Conservation (phyloP, 2,888 invertebrate species). For the Philereme transversata region DNA sequence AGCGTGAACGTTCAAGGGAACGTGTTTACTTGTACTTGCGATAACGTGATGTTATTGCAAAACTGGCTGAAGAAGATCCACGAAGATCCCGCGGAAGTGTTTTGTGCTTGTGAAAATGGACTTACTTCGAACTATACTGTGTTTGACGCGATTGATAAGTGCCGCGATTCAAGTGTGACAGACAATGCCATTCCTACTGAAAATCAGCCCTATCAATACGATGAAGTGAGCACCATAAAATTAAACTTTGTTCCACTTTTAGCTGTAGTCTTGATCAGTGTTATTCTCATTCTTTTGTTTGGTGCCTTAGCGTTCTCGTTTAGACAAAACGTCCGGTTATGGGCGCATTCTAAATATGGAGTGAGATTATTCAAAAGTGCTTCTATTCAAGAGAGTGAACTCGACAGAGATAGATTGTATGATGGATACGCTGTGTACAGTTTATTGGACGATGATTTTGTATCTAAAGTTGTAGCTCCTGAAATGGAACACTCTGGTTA, state of each 20-base stretch:
- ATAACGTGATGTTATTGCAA: constrained; percentile 86
- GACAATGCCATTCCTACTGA: constrained; percentile 84
- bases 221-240: constrained; percentile 87
- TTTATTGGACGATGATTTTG: constrained; percentile 90
- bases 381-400: constrained; percentile 82
- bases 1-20: constrained; percentile 89
- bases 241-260: constrained; percentile 89
- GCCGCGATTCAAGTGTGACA: constrained; percentile 72
- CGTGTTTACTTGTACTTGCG: constrained; percentile 91
- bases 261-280: constrained; percentile 88
- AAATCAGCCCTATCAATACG: constrained; percentile 85
- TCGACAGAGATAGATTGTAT: constrained; percentile 88
- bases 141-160: constrained; percentile 76
- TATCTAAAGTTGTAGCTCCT: constrained; percentile 87
- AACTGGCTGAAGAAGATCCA: constrained; percentile 87
- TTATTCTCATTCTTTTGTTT: constrained; percentile 88
- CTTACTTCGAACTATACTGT: constrained; percentile 70
- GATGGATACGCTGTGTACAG: constrained; percentile 96
- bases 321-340: constrained; percentile 90
- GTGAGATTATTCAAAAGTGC: constrained; percentile 89
- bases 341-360: constrained; percentile 92
- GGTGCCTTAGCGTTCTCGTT: constrained; percentile 90
- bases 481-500: constrained; percentile 89
- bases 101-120: constrained; percentile 84
- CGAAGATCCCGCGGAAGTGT: constrained; percentile 86